Conservation (phyloP, 1,140 invertebrate genomes). For the Mylabris phalerata region DNA sequence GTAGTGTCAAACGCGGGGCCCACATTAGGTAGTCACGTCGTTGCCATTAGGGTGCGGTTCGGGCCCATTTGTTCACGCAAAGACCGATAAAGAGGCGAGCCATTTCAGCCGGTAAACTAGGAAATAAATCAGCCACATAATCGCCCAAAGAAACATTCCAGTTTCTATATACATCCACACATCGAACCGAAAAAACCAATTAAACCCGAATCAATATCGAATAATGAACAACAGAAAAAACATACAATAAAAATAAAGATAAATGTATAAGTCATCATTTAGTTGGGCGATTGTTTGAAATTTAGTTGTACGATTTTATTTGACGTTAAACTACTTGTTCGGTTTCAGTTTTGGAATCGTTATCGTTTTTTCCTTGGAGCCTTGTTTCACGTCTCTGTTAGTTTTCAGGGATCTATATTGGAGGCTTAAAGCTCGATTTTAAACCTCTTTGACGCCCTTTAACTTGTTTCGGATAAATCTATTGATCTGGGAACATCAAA, state of each 20-base stretch:
- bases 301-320: conserved; percentile 25
- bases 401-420: no score
- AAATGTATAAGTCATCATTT: background rate
- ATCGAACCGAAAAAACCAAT: no score
- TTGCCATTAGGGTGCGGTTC: conserved; percentile 31
- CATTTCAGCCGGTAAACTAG: conserved; percentile 29
- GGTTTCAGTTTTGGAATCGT: conserved; percentile 1
- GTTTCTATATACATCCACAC: no score
- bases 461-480: no score
- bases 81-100: conserved; percentile 27
- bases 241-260: background rate
- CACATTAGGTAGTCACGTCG: conserved; percentile 31
- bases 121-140: conserved; percentile 26
- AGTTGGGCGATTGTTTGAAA: conserved; percentile 11
- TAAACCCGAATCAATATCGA: no score
- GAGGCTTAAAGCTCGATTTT: no score
- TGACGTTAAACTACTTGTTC: conserved; percentile 23
- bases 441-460: no score
- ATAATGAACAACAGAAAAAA: background rate
- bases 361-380: no score
- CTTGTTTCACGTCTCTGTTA: no score
- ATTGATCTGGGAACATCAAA: no score
- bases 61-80: conserved; percentile 30
- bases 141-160: conserved; percentile 5
- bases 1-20: background rate